A percentile compares a stretch with the other conserved stretches of the same genome.
Conservation (phyloP, 2,888 invertebrate genomes). For the Doris montereyensis region DNA sequence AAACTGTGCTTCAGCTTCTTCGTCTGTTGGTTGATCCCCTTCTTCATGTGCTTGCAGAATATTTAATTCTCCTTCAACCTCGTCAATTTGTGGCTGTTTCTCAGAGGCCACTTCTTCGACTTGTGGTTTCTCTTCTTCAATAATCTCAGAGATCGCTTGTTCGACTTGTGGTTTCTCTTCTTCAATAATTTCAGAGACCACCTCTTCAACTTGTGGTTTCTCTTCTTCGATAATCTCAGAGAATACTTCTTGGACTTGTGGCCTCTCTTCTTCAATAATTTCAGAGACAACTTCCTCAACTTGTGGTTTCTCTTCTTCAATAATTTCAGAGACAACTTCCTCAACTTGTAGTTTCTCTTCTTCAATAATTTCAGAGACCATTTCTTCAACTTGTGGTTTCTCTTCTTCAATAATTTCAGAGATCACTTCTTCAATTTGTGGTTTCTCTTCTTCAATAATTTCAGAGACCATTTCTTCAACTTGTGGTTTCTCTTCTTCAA, state of each 20-base stretch:
- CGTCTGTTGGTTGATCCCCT: too few species aligned
- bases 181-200: too few species aligned
- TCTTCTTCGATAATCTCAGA: too few species aligned
- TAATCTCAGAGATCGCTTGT: too few species aligned
- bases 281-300: too few species aligned
- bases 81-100: slow-evolving; percentile 10
- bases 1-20: slow-evolving; percentile 5
- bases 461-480: slow-evolving; percentile 75
- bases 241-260: too few species aligned
- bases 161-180: too few species aligned
- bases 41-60: slow-evolving; percentile 6
- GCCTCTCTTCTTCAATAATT: too few species aligned
- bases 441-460: neutral
- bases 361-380: too few species aligned
- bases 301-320: too few species aligned
- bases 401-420: slow-evolving; percentile 44
- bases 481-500: too few species aligned
- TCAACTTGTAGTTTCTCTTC: slow-evolving; percentile 60
- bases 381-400: neutral
- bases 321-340: slow-evolving; percentile 51
- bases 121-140: slow-evolving; percentile 44
- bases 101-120: slow-evolving; percentile 45
- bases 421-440: slow-evolving; percentile 41
- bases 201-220: too few species aligned
- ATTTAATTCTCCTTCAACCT: slow-evolving; percentile 1